Base-by-base conservation (phyloP, 2,797 vertebrate genomes). In the Hyperoplus immaculatus region DNA sequence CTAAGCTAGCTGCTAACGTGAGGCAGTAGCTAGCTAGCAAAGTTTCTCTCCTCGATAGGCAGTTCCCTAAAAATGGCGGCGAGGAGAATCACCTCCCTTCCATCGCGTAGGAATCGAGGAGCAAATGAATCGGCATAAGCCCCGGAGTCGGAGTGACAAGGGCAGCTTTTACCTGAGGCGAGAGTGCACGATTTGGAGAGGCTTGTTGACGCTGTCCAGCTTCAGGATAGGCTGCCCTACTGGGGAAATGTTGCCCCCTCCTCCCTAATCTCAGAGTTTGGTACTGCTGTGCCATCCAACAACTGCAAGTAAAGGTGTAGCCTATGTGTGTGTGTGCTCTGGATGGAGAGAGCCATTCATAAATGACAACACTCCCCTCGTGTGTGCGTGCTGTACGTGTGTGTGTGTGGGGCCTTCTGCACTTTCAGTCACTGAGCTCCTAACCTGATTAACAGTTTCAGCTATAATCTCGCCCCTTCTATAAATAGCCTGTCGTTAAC, bases 11-110 rank as follows among this genome's bases (percentile, higher is more conserved):
- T 49, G 90, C 92, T 90, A 88, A 69, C 75, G 80, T 67, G 14
- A 47, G 81, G 68, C 55, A 77, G 46, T 36, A 58, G 86, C 86
- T 36, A 58, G 86, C 86, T 87, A 84, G 88, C 87, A 93, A 93
- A 93, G 82, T 93, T 94, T 91, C 90, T 88, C 84, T 84, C 88
- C 71, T 87, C 88, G 75, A 88, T 78, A 89, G 92, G 85, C 92
- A 91, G 90, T 90, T 93, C 90, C 89, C 92, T 88, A 94, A 96
- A 95, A 94, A 96, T 96, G 95, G 95, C 95, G 95, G 87, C 93
- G 92, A 59, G 41, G 81, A 87, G 80, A 91, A 87, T 93, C 90
- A 77, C 91, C 91, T 93, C 90, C 91, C 91, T 88, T 89, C 76
- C 84, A 86, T 82, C 42, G 81, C 75, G 76, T 87, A 69, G 62